Evolutionary conservation across 2,113 vertebrate genomes (phyloP).

Genomic region (Caracal caracal): DNA sequence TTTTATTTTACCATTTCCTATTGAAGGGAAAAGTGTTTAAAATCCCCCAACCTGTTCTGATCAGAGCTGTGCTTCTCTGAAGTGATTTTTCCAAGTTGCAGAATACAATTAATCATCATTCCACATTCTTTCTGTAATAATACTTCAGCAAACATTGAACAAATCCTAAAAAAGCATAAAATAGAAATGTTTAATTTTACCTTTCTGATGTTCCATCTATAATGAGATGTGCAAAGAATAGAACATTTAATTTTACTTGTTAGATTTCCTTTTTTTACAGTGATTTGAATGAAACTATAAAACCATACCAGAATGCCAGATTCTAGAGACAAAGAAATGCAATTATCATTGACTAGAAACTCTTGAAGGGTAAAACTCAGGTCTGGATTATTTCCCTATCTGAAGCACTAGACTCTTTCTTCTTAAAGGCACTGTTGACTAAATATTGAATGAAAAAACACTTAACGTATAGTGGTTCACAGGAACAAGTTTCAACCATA

Average conservation of each 20-base stretch:
- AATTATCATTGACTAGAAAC: neutral
- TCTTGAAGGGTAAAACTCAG: neutral
- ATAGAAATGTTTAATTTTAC: neutral
- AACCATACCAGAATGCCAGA: neutral
- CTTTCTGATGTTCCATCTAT: neutral
- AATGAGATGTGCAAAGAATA: conserved; percentile 6
- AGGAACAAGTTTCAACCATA: neutral
- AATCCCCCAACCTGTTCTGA: conserved; percentile 3
- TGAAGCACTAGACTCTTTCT: neutral
- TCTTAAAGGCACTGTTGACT: neutral
- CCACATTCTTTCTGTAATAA: conserved; percentile 40
- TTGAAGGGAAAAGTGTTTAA: neutral
- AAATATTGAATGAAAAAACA: neutral
- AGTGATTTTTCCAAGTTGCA: neutral
- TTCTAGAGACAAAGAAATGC: conserved; percentile 19
- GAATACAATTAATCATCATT: neutral
- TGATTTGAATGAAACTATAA: conserved; percentile 41
- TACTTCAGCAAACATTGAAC: neutral
- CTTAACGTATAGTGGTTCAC: neutral
- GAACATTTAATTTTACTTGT: neutral
- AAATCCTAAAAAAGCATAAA: neutral
- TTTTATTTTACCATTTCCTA: neutral
- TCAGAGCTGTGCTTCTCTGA: neutral
- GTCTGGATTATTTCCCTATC: conserved; percentile 17
- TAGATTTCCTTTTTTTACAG: conserved; percentile 37